phyloP scores from a whole-genome alignment of 2,888 invertebrate species.

The Macrophya annulata region DNA sequence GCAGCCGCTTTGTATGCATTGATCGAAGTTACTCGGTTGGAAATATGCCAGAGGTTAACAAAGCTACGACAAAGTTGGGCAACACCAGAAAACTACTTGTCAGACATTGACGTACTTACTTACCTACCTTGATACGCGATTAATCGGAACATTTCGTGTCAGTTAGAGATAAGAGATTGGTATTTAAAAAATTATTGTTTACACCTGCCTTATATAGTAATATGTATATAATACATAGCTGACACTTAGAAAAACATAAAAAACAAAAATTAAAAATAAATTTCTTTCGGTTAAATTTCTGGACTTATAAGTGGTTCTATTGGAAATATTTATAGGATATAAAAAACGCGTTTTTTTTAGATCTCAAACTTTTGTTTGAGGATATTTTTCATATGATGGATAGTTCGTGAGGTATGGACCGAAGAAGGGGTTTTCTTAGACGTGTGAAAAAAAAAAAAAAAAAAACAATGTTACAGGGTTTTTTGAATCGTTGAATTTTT shows the following conservation, averaged over 20 bases:
- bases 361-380: not conserved
- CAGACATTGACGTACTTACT: conserved; percentile 42
- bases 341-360: not conserved
- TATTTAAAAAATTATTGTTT: not conserved
- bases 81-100: conserved; percentile 54
- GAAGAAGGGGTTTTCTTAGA: not conserved
- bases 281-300: not conserved
- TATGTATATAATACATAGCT: not conserved
- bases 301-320: not conserved
- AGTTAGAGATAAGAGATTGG: not conserved
- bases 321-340: not conserved
- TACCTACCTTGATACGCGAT: conserved; percentile 13
- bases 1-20: conserved; percentile 57
- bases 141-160: not conserved
- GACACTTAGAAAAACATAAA: not conserved
- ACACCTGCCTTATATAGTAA: not conserved
- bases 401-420: not conserved
- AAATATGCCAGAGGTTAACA: conserved; percentile 59
- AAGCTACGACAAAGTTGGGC: conserved; percentile 52
- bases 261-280: not conserved
- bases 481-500: conserved; percentile 10
- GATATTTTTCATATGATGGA: not conserved
- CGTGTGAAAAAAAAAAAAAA: not conserved
- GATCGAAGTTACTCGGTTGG: conserved; percentile 65
- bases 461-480: not conserved